These are phyloP conservation scores for Drosophila diplacantha DNA, from an alignment of 2,888 invertebrate genomes.

Conservation along the genomic window DNA sequence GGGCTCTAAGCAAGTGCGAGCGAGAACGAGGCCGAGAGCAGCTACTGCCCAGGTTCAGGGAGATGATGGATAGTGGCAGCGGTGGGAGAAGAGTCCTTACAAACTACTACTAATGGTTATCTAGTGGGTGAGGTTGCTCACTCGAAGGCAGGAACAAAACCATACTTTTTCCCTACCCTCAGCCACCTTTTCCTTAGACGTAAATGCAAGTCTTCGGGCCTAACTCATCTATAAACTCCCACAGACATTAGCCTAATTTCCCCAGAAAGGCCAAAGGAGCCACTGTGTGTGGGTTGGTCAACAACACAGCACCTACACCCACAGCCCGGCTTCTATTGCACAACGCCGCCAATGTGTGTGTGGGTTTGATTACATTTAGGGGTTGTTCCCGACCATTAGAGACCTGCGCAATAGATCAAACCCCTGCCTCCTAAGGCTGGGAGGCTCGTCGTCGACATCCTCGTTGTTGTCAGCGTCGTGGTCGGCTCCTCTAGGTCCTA, in stretches of 20 bases:
- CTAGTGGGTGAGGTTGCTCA: constrained; percentile 1
- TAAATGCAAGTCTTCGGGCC: neutral
- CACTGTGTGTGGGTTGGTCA: constrained; percentile 64
- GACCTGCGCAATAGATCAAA: constrained; percentile 68
- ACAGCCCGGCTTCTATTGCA: constrained; percentile 55
- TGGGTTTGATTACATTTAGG: constrained; percentile 53
- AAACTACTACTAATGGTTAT: neutral
- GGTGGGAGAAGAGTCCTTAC: neutral
- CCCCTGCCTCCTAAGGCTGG: constrained; percentile 48
- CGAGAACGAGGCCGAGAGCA: constrained; percentile 43
- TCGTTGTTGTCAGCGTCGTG: neutral
- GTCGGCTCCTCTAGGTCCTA: constrained; percentile 58
- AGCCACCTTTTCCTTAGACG: neutral
- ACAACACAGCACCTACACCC: constrained; percentile 55
- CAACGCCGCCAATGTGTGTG: constrained; percentile 30
- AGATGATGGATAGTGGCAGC: constrained; percentile 51
- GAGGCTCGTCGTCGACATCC: constrained; percentile 15
- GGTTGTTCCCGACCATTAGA: constrained; percentile 67
- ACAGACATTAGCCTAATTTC: constrained; percentile 63
- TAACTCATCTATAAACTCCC: neutral
- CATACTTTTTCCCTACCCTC: neutral
- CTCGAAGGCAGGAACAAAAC: neutral
- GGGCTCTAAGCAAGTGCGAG: constrained; percentile 43
- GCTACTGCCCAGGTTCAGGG: constrained; percentile 4
- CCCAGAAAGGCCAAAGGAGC: constrained; percentile 14